Evolutionary conservation across 2,888 invertebrate species (phyloP).

Genomic region (Drosophila cracens): DNA sequence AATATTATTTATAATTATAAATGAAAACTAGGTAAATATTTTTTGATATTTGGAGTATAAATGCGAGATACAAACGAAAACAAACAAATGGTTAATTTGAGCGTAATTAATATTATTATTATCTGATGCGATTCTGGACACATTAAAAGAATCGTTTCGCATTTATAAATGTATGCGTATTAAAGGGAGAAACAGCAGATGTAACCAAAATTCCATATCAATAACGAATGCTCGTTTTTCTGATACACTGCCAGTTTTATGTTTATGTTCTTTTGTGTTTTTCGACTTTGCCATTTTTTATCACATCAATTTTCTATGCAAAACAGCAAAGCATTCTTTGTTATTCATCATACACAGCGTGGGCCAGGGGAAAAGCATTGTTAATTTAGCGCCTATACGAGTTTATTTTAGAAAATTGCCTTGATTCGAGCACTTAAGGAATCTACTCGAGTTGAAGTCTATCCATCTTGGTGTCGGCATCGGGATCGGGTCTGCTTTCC

Average conservation of each 20-base stretch:
- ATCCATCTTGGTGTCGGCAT: conserved; percentile 55
- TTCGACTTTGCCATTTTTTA: conserved; percentile 31
- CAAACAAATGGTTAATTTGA: background rate
- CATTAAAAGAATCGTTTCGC: background rate
- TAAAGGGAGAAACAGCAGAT: conserved; percentile 2
- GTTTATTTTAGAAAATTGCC: conserved; percentile 28
- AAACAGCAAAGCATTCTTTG: conserved; percentile 33
- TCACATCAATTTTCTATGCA: conserved; percentile 30
- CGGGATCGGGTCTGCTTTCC: conserved; percentile 20
- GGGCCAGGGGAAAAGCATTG: conserved; percentile 24
- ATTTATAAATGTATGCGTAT: too few species aligned
- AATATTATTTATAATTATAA: background rate
- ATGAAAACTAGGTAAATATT: fast-evolving
- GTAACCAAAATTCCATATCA: conserved; percentile 3
- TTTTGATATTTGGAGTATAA: background rate
- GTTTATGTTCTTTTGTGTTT: conserved; percentile 26
- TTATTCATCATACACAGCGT: conserved; percentile 57
- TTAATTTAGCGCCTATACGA: conserved; percentile 27
- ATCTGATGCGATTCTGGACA: background rate
- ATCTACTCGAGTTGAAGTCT: conserved; percentile 37
- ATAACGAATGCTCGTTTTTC: conserved; percentile 8
- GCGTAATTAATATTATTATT: background rate
- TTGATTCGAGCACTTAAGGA: conserved; percentile 37
- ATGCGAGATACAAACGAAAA: background rate
- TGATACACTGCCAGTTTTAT: conserved; percentile 1